A percentile compares a stretch with the other conserved stretches of the same genome.
These are phyloP conservation scores for Harpagifer antarcticus DNA, from an alignment of 2,797 vertebrate species.

Conservation along the genomic window DNA sequence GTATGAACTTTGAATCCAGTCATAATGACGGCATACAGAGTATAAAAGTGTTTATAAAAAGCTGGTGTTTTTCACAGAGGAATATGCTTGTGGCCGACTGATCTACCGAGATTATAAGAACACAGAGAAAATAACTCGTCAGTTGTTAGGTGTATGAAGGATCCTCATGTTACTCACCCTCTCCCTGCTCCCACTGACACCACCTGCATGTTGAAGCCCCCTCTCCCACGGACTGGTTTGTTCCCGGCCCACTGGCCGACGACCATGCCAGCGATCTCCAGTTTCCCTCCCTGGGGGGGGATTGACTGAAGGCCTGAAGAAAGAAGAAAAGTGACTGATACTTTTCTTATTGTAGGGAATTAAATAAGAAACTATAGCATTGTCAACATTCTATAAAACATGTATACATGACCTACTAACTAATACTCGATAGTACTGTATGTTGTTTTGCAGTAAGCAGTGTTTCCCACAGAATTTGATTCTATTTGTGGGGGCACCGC, in stretches of 20 bases:
- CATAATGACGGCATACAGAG: no score
- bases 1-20: no score
- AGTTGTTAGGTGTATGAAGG: not conserved
- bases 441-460: not conserved
- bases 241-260: constrained; percentile 95
- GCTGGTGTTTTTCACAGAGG: no score
- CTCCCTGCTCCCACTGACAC: constrained; percentile 92
- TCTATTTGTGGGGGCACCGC: no score
- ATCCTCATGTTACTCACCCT: constrained; percentile 81
- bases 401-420: not conserved
- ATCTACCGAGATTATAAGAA: no score
- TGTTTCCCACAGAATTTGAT: no score
- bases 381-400: not conserved
- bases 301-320: constrained; percentile 91
- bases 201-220: constrained; percentile 93
- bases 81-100: no score
- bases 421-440: no score
- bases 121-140: not conserved
- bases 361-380: not conserved
- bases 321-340: constrained; percentile 1
- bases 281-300: constrained; percentile 93
- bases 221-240: constrained; percentile 90
- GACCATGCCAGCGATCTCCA: constrained; percentile 96
- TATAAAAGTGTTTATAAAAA: not conserved
- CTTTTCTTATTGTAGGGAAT: not conserved